These are phyloP conservation scores for Agrotis exclamationis DNA, from an alignment of 2,888 invertebrate genomes.

Conservation along the genomic window DNA sequence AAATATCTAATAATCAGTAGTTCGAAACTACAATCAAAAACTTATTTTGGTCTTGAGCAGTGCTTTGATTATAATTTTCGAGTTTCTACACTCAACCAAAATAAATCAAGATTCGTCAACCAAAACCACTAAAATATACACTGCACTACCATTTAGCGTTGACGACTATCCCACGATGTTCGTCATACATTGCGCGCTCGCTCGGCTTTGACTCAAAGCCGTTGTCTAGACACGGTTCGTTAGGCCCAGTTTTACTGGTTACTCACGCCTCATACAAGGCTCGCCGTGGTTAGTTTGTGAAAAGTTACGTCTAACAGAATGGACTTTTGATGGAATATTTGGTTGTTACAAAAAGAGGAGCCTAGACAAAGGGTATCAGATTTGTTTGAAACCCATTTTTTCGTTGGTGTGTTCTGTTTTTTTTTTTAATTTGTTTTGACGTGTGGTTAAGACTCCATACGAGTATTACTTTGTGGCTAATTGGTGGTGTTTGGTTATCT, in stretches of 20 bases:
- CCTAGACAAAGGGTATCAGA: conserved; percentile 25
- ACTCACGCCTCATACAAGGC: conserved; percentile 32
- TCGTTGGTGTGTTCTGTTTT: neutral
- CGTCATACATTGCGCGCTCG: conserved; percentile 45
- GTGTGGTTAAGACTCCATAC: neutral
- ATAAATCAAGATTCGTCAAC: too few relatives aligned
- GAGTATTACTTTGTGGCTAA: neutral
- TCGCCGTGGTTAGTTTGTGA: conserved; percentile 53
- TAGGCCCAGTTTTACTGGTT: conserved; percentile 69
- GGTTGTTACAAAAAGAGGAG: conserved; percentile 25
- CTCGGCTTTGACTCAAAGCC: conserved; percentile 59
- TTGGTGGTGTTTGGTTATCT: neutral
- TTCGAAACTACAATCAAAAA: too few relatives aligned
- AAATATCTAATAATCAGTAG: too few relatives aligned
- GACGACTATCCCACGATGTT: conserved; percentile 22
- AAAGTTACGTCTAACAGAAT: conserved; percentile 55
- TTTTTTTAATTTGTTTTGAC: neutral
- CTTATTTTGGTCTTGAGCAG: too few relatives aligned
- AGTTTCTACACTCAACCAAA: too few relatives aligned
- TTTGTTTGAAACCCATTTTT: conserved; percentile 34
- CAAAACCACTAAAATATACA: neutral
- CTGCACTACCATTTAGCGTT: conserved; percentile 35
- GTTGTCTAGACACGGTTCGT: conserved; percentile 69
- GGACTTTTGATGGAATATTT: conserved; percentile 52
- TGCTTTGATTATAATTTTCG: too few relatives aligned